A percentile compares a stretch with the other conserved stretches of the same genome.
Evolutionary conservation across 2,113 vertebrate genomes (phyloP).

Genomic region (Grammomys dolichurus): DNA sequence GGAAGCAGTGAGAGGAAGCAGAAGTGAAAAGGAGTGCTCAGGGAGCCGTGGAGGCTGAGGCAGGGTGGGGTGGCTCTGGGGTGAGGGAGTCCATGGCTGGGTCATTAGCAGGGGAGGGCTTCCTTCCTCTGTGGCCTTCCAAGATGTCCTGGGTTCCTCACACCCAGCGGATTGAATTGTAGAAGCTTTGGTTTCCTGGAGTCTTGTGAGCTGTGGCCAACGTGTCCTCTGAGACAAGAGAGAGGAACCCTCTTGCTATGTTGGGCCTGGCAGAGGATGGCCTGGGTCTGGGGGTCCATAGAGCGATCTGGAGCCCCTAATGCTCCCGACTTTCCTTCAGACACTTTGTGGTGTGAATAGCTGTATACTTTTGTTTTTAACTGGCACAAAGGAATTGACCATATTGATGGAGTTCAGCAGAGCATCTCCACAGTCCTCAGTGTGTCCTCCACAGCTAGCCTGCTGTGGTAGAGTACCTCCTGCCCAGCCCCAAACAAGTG

Average conservation of each 20-base stretch:
- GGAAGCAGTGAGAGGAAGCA: neutral
- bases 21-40: neutral
- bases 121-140: neutral
- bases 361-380: neutral
- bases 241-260: neutral
- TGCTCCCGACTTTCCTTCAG: neutral
- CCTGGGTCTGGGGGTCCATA: neutral
- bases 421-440: neutral
- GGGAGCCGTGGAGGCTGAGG: neutral
- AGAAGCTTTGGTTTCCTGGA: neutral
- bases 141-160: neutral
- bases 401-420: neutral
- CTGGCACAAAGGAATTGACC: neutral
- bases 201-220: neutral
- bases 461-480: neutral
- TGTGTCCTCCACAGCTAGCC: too few species aligned
- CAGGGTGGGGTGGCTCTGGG: neutral
- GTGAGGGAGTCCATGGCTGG: neutral
- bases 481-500: neutral
- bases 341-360: neutral
- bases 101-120: rapidly evolving
- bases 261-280: neutral
- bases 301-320: too few species aligned
- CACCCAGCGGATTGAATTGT: neutral
- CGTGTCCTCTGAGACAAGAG: neutral